Base-by-base conservation (phyloP, 2,888 invertebrate species). In the Drosophila leonis region DNA sequence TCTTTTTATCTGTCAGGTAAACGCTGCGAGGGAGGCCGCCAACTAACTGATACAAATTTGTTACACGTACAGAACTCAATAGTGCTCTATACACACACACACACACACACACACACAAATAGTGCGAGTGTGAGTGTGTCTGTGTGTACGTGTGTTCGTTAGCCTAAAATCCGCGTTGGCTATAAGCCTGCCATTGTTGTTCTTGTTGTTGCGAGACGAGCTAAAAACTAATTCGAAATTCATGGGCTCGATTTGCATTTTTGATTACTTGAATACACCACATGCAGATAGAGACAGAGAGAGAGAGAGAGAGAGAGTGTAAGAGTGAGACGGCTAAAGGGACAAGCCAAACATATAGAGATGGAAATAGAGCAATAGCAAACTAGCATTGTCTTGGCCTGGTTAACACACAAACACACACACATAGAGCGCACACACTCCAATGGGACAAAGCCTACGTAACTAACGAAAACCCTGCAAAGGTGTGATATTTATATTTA, bases 221-320 rank as follows among this genome's bases (percentile, higher is more conserved):
- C 78, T 82, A 78, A 84, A 88, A 89, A 87, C 87, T 91, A 82
- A 91, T 91, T 90, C 88, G 87, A 87, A 91, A 92, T 90, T 91
- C 91, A 91, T 90, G 91, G 90, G 88, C 89, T 91, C 90, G 88
- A 92, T 92, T 92, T 92, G 92, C 92, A 92, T 92, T 91, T 92
- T 92, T 92, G 92, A 92, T 92, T 92, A 91, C 91, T 91, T 80
- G 83, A 87, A 90, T 85, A 84, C 77, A 76, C 73, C 73, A 66
- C 60, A 79, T 41, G 57, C 48, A 33, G 13, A 15, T 37, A n/a
- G 46, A 10, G 27, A 4, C 2, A 4, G 15, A 10, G 12, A 10
- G n/a, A 7, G 29, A 48, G 7, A 18, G 10, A 29, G 48, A 18
- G 29, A n/a, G 29, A 3, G 29, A 6, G n/a, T 55, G 46, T 27